Base-by-base conservation (phyloP, 2,888 invertebrate species). In the Xanthorhoe spadicearia region DNA sequence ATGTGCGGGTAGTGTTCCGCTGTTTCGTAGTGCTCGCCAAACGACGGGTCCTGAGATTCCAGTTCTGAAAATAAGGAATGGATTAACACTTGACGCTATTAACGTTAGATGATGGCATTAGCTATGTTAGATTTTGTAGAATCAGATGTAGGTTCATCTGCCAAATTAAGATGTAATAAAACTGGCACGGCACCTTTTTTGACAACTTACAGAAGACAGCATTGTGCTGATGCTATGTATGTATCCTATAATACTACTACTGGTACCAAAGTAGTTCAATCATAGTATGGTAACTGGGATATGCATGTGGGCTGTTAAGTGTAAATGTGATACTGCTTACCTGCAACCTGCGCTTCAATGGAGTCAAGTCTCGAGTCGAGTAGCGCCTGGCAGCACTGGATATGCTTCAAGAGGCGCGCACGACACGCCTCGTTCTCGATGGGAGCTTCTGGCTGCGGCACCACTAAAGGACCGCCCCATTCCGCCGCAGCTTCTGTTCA, bases 381-480 rank as follows among this genome's bases (percentile, higher is more conserved):
- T 64, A 96, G 92, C 67, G 94, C 94, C 83, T 97, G 97, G 79
- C 96, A 95, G 72, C 96, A 95, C 77, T 95, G 94, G 61, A 98
- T 95, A 81, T 97, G 97, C 28, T 96, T 95, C 72, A 97, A 89
- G 57, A 98, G 91, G 62, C 96, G 95, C 77, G 95, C 93, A 73
- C 96, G 95, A 77, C 98, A 98, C 83, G 96, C 96, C 53, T 94
- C 93, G 53, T 96, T 95, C 87, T 97, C 96, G 64, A 97, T 97
- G 1, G 97, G 95, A 10, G 96, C 96, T 84, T 97, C 97, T 0
- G 97, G 97, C 85, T 96, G 95, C 10, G 97, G 97, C 71, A 95
- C 95, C 55, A 64, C 4, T 46, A 76, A 68, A 2, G 70, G 56
- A 10, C 70, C 69, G 49, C 55, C 68, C 67, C 70, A 76, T 70